phyloP scores from a whole-genome alignment of 1,140 invertebrate species.

The Ceratina calcarata region DNA sequence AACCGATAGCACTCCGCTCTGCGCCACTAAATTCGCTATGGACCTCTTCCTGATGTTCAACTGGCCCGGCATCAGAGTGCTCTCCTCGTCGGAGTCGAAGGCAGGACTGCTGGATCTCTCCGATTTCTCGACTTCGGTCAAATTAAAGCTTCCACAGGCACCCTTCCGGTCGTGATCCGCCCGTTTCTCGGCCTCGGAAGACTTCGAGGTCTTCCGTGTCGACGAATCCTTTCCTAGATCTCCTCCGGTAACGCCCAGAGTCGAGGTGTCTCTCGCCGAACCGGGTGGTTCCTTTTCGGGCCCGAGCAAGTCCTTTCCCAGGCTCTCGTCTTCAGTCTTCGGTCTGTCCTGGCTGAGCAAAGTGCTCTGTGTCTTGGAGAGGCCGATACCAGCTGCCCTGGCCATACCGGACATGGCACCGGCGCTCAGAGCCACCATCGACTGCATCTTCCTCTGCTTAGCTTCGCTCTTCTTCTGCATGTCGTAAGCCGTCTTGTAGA shows the following conservation, averaged over 20 bases:
- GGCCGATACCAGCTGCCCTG: constrained; percentile 91
- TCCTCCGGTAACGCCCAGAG: no score
- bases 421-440: constrained; percentile 93
- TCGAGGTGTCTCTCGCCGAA: no score
- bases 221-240: not conserved
- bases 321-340: constrained; percentile 68
- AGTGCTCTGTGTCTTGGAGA: constrained; percentile 88
- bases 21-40: constrained; percentile 84
- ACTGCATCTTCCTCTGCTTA: constrained; percentile 96
- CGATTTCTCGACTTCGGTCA: constrained; percentile 83
- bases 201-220: constrained; percentile 49
- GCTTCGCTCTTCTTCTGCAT: constrained; percentile 99
- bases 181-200: not conserved
- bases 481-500: constrained; percentile 98
- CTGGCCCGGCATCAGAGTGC: constrained; percentile 78
- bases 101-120: constrained; percentile 96
- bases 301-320: no score
- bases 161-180: constrained; percentile 48
- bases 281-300: no score
- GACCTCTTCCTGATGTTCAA: constrained; percentile 81
- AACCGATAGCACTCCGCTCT: constrained; percentile 81
- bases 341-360: constrained; percentile 87
- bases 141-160: constrained; percentile 24
- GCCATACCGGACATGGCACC: constrained; percentile 94
- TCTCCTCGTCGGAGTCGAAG: constrained; percentile 97